phyloP scores from a whole-genome alignment of 2,113 vertebrate genomes.

The Eonycteris spelaea region DNA sequence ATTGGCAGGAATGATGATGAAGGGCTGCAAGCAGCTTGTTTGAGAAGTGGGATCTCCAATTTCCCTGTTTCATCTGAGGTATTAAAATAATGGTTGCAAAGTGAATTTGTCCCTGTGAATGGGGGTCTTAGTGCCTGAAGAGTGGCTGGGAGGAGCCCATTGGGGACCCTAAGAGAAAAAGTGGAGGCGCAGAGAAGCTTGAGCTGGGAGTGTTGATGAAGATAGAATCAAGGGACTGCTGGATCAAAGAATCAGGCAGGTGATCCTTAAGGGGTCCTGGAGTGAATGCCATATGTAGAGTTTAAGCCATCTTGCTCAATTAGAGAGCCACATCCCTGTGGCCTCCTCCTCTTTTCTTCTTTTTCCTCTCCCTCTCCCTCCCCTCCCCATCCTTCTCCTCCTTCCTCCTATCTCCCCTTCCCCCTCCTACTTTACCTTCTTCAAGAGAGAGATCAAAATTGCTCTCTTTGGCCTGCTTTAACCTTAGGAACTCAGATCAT shows the following conservation, averaged over 20 bases:
- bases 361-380: background rate
- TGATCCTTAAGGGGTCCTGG: background rate
- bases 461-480: background rate
- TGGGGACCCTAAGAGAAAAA: background rate
- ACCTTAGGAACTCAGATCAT: background rate
- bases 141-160: background rate
- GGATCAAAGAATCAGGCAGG: background rate
- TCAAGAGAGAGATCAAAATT: background rate
- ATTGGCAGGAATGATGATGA: background rate
- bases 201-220: background rate
- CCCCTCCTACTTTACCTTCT: background rate
- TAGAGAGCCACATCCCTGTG: background rate
- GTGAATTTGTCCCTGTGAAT: background rate
- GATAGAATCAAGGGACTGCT: background rate
- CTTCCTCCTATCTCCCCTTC: background rate
- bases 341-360: background rate
- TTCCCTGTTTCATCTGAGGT: background rate
- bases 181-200: background rate
- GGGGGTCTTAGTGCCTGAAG: background rate
- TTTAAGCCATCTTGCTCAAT: background rate
- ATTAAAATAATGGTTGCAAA: background rate
- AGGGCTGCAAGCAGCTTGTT: background rate
- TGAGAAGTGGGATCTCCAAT: background rate
- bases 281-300: background rate
- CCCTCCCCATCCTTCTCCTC: background rate